A percentile compares a stretch with the other conserved stretches of the same genome.
phyloP scores from a whole-genome alignment of 2,888 invertebrate species.

The Orthosia incerta region DNA sequence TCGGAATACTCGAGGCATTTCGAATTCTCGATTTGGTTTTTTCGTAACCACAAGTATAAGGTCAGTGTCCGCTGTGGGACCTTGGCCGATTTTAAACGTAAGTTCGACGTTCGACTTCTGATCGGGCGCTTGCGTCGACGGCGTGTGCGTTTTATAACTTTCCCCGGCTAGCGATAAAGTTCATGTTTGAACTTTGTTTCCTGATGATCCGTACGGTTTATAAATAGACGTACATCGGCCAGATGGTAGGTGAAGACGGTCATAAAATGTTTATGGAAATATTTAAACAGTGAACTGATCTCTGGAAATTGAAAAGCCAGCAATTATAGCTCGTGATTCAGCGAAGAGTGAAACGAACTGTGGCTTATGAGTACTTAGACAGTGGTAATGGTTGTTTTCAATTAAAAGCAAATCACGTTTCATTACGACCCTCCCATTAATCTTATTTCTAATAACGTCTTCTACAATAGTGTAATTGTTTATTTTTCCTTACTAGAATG shows the following conservation, averaged over 20 bases:
- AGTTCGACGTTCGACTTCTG: constrained; percentile 83
- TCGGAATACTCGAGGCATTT: constrained; percentile 64
- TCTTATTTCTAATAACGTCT: constrained; percentile 16
- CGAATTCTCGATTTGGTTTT: constrained; percentile 68
- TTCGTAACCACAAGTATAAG: constrained; percentile 73
- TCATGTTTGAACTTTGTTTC: constrained; percentile 84
- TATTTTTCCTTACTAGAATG: constrained; percentile 40
- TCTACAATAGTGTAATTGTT: constrained; percentile 11
- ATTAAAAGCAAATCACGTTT: constrained; percentile 26
- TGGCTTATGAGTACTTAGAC: constrained; percentile 28
- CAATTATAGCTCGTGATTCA: constrained; percentile 59
- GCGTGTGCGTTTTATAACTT: constrained; percentile 85
- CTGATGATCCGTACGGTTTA: constrained; percentile 80
- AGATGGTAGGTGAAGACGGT: constrained; percentile 80
- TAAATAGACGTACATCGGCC: constrained; percentile 81
- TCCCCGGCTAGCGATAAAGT: constrained; percentile 86
- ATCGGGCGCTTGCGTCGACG: constrained; percentile 68
- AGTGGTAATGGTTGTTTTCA: constrained; percentile 10
- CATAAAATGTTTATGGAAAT: constrained; percentile 79
- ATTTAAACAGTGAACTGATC: constrained; percentile 70
- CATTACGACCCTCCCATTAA: constrained; percentile 1
- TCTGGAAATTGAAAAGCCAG: constrained; percentile 60
- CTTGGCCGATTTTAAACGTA: constrained; percentile 89
- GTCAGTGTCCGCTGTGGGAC: constrained; percentile 84
- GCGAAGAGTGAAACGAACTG: constrained; percentile 51